Conservation (phyloP, 2,888 invertebrate species). For the Erebia aethiops region DNA sequence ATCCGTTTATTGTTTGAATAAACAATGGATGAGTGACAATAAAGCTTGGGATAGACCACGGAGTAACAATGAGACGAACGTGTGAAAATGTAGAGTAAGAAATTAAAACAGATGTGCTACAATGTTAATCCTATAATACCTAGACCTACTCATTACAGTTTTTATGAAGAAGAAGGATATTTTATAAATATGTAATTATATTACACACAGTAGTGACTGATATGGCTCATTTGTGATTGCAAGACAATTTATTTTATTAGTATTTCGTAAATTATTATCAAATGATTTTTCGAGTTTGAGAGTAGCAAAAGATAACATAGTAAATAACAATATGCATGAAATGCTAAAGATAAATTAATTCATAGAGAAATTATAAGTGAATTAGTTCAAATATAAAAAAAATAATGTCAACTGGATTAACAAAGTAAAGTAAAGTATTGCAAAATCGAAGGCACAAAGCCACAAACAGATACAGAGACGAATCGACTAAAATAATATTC, state of each 20-base stretch:
- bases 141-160: background rate
- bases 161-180: no score
- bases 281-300: no score
- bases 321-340: no score
- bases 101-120: constrained; percentile 7
- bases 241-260: no score
- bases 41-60: constrained; percentile 69
- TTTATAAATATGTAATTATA: no score
- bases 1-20: constrained; percentile 77
- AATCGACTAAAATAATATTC: constrained; percentile 47
- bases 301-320: no score
- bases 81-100: constrained; percentile 64
- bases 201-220: no score
- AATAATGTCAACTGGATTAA: background rate
- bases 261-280: no score
- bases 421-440: background rate
- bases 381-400: no score
- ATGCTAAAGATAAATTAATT: no score
- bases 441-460: constrained; percentile 3
- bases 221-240: no score
- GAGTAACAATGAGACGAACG: constrained; percentile 64
- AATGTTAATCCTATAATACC: background rate
- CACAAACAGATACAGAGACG: constrained; percentile 10
- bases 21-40: constrained; percentile 73
- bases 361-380: no score